phyloP scores from a whole-genome alignment of 1,140 invertebrate species.

The Heliothis virescens region DNA sequence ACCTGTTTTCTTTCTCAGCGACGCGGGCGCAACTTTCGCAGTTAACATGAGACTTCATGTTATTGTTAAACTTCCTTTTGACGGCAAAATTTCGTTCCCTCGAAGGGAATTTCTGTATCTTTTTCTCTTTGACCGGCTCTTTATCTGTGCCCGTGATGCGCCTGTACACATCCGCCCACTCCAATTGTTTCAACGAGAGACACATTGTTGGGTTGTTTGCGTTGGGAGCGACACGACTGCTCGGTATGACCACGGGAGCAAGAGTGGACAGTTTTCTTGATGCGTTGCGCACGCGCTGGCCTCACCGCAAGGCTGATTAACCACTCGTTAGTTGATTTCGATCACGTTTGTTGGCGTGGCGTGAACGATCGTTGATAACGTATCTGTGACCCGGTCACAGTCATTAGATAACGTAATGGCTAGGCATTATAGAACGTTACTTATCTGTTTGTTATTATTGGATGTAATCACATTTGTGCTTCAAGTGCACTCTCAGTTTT shows the following conservation, averaged over 20 bases:
- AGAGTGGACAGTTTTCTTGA: conserved; percentile 61
- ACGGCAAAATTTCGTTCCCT: conserved; percentile 89
- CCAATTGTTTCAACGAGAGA: conserved; percentile 77
- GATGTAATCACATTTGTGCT: background rate
- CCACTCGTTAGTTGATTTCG: conserved; percentile 44
- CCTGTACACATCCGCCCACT: conserved; percentile 76
- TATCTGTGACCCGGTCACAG: conserved; percentile 44
- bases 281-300: conserved; percentile 48
- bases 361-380: conserved; percentile 34
- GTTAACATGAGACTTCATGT: conserved; percentile 74
- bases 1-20: conserved; percentile 63
- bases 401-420: conserved; percentile 48
- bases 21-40: conserved; percentile 75
- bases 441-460: conserved; percentile 14
- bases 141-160: conserved; percentile 65
- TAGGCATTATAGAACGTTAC: too few species aligned
- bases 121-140: conserved; percentile 82
- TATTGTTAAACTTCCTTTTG: conserved; percentile 83
- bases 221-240: conserved; percentile 54
- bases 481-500: too few species aligned
- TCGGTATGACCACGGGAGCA: conserved; percentile 56
- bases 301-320: conserved; percentile 54
- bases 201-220: conserved; percentile 67
- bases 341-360: conserved; percentile 35
- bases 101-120: conserved; percentile 89